Conservation (phyloP, 2,888 invertebrate species). For the Synergus gifuensis region DNA sequence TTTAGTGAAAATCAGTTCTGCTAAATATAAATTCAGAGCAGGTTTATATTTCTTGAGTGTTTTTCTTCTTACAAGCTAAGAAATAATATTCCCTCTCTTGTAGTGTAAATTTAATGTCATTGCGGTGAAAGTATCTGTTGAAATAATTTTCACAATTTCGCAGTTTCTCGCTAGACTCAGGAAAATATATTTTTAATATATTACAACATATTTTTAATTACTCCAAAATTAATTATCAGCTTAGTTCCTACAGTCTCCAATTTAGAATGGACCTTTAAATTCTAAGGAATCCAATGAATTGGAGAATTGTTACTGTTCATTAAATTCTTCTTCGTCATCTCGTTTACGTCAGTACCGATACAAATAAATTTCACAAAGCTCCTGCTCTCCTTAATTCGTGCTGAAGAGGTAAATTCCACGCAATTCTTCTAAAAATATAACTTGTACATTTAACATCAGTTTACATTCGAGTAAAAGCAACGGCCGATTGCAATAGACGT, state of each 20-base stretch:
- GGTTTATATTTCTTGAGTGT: no score
- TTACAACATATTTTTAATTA: no score
- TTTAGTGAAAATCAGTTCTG: neutral
- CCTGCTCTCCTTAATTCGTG: neutral
- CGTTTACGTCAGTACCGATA: neutral
- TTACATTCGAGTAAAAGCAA: slow-evolving; percentile 17
- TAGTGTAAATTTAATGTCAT: neutral
- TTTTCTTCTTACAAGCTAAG: neutral
- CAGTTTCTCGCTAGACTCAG: neutral
- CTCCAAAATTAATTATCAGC: no score
- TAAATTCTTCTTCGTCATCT: neutral
- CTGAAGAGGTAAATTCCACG: no score
- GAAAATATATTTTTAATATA: no score
- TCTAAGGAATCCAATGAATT: neutral
- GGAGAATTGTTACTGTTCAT: neutral
- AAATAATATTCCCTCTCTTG: neutral
- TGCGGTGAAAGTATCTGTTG: neutral
- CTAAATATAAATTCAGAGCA: neutral
- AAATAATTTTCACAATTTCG: neutral
- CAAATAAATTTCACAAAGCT: neutral
- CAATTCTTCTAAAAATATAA: neutral
- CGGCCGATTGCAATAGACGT: slow-evolving; percentile 20
- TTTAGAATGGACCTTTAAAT: no score
- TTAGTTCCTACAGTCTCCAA: no score
- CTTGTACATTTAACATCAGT: neutral